These are phyloP conservation scores for Trachymyrmex septentrionalis DNA, from an alignment of 1,140 invertebrate species.

Conservation along the genomic window DNA sequence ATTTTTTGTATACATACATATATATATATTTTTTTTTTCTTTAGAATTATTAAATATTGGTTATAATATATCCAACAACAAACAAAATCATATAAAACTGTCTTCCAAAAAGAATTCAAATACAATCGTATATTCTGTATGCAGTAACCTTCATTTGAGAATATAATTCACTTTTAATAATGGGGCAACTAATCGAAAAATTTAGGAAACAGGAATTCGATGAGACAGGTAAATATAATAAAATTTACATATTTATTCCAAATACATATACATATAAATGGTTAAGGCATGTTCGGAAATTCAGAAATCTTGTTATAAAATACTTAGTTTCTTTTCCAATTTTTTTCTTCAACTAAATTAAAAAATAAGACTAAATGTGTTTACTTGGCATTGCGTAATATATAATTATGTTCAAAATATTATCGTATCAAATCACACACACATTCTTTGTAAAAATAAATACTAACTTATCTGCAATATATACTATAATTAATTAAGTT, in stretches of 20 bases:
- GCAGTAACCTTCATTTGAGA: neutral
- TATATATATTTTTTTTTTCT: neutral
- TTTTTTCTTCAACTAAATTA: neutral
- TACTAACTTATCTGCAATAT: neutral
- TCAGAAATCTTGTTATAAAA: neutral
- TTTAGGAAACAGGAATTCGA: neutral
- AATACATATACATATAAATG: neutral
- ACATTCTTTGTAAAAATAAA: neutral
- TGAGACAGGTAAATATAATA: neutral
- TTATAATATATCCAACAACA: neutral
- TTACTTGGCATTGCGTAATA: neutral
- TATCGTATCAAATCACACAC: neutral
- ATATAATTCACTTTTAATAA: no score
- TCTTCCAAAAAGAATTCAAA: neutral
- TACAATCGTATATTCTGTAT: neutral
- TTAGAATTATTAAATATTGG: neutral
- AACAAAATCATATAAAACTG: neutral
- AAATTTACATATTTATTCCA: neutral
- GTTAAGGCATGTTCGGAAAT: neutral
- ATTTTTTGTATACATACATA: no score
- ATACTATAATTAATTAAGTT: no score
- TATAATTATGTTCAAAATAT: neutral
- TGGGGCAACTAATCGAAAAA: no score
- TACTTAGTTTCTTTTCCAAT: neutral
- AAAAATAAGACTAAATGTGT: neutral